Percentiles rank a stretch among this genome's conserved stretches.
These are phyloP conservation scores for Phalanger gymnotis DNA, from an alignment of 2,797 vertebrate genomes.

Conservation along the genomic window DNA sequence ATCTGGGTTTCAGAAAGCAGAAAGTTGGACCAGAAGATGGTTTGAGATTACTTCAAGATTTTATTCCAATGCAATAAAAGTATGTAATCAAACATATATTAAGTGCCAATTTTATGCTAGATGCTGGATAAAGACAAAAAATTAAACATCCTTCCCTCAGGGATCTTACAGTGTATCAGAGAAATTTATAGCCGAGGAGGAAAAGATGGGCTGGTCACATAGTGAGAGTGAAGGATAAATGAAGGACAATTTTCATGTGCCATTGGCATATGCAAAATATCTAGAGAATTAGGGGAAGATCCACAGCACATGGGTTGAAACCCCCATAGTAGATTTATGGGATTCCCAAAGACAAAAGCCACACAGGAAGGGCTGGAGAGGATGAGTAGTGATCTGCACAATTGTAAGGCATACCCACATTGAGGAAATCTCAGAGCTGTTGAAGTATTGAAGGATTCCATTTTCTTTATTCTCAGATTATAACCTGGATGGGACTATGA, in stretches of 20 bases:
- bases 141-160: neutral
- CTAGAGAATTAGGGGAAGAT: neutral
- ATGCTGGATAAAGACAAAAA: neutral
- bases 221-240: neutral
- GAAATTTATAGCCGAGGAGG: neutral
- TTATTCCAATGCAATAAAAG: neutral
- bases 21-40: neutral
- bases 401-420: neutral
- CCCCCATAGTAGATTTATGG: neutral
- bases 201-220: neutral
- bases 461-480: slow-evolving; percentile 20
- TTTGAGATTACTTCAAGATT: neutral
- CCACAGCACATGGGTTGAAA: neutral
- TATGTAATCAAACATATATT: neutral
- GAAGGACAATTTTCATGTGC: neutral
- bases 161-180: neutral
- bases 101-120: neutral
- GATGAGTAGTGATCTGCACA: neutral
- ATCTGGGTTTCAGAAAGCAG: neutral
- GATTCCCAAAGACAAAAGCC: neutral
- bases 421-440: neutral
- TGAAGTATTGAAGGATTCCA: slow-evolving; percentile 16
- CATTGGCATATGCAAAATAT: neutral
- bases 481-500: neutral
- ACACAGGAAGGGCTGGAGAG: neutral